Conservation (phyloP, 1,140 invertebrate genomes). For the Thalassaphorura encarpata region DNA sequence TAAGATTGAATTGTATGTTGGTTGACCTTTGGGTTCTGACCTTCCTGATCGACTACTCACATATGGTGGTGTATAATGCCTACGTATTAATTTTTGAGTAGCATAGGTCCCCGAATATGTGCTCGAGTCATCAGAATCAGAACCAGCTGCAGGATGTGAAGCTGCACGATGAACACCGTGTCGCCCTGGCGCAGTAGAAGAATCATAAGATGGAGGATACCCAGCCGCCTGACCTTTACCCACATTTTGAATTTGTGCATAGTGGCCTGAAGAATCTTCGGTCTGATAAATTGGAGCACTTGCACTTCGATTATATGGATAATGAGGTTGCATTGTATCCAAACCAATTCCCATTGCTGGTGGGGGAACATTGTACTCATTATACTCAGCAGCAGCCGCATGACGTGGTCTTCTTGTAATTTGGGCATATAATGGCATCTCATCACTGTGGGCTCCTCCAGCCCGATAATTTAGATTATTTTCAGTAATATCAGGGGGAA, state of each 20-base stretch:
- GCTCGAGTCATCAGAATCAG: slow-evolving; percentile 30
- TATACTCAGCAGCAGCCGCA: too few species aligned
- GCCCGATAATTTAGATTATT: too few species aligned
- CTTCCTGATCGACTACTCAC: too few species aligned
- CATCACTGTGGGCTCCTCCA: too few species aligned
- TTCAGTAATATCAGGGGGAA: too few species aligned
- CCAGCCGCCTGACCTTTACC: background rate
- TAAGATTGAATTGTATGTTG: background rate
- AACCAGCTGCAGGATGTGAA: slow-evolving; percentile 9
- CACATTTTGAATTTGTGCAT: background rate
- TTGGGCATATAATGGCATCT: too few species aligned
- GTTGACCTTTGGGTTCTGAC: too few species aligned
- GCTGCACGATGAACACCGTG: background rate
- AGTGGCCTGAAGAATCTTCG: background rate
- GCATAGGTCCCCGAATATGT: slow-evolving; percentile 7
- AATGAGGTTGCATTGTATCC: slow-evolving; percentile 1
- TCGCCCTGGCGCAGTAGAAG: background rate
- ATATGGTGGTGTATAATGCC: too few species aligned
- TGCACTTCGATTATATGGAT: background rate
- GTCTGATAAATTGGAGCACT: background rate
- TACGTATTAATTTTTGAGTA: too few species aligned
- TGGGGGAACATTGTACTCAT: too few species aligned
- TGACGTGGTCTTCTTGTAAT: too few species aligned
- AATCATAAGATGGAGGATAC: background rate
- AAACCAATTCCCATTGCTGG: slow-evolving; percentile 12